Conservation (phyloP, 2,797 vertebrate species). For the Chrosomus eos region DNA sequence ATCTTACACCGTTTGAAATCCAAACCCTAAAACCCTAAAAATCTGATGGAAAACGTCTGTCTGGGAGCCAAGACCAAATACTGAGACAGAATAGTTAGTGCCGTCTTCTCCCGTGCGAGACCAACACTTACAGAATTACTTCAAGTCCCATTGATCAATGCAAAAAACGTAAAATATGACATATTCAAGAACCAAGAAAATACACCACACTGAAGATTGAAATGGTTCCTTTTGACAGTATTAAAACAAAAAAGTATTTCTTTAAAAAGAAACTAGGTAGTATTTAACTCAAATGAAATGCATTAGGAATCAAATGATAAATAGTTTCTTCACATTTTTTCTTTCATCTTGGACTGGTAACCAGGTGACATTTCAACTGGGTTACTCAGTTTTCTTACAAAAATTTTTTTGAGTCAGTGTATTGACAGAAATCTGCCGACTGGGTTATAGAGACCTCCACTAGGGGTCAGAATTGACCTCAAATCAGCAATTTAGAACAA, state of each 20-base stretch:
- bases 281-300: constrained; percentile 80
- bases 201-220: constrained; percentile 70
- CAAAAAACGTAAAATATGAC: constrained; percentile 66
- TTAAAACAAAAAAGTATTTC: constrained; percentile 74
- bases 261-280: constrained; percentile 78
- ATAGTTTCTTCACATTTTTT: constrained; percentile 78
- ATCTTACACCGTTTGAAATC: constrained; percentile 28
- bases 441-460: constrained; percentile 51
- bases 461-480: constrained; percentile 42
- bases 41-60: constrained; percentile 42
- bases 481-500: constrained; percentile 50
- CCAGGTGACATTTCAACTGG: constrained; percentile 66
- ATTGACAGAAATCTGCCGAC: constrained; percentile 53
- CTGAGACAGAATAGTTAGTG: constrained; percentile 51
- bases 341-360: constrained; percentile 75
- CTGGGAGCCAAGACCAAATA: constrained; percentile 45
- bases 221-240: constrained; percentile 77
- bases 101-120: constrained; percentile 51
- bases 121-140: constrained; percentile 64
- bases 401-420: constrained; percentile 62
- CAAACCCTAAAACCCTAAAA: constrained; percentile 7
- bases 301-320: constrained; percentile 78
- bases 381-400: constrained; percentile 55
- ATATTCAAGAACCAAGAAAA: constrained; percentile 73
- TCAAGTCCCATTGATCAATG: constrained; percentile 69